Evolutionary conservation across 1,140 invertebrate genomes (phyloP).

Genomic region (Octopus sinensis): DNA sequence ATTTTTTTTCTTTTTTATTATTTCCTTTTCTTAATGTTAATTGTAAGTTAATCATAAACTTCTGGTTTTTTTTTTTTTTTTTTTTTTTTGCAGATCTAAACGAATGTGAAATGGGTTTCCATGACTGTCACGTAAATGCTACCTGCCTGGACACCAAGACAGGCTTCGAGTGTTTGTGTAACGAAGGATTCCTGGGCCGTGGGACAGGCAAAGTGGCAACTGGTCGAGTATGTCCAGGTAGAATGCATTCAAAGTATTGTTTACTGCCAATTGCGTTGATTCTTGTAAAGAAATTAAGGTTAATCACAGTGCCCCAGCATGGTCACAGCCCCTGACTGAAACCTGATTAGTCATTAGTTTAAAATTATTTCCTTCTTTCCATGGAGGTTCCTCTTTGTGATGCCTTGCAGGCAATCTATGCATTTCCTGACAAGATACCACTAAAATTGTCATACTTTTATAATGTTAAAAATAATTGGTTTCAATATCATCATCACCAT

Average conservation of each 20-base stretch:
- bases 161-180: constrained; percentile 39
- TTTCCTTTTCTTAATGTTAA: too few relatives aligned
- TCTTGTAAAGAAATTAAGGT: neutral
- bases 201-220: constrained; percentile 36
- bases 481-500: too few relatives aligned
- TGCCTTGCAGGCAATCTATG: neutral
- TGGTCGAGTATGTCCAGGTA: constrained; percentile 46
- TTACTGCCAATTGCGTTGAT: neutral
- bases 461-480: too few relatives aligned
- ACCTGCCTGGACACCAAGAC: constrained; percentile 31
- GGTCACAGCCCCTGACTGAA: neutral
- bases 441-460: too few relatives aligned
- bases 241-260: neutral
- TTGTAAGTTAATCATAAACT: too few relatives aligned
- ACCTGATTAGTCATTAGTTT: neutral
- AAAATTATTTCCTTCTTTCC: too few relatives aligned
- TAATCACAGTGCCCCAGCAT: too few relatives aligned
- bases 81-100: constrained; percentile 37
- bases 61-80: neutral
- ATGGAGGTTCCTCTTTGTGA: too few relatives aligned
- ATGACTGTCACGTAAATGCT: constrained; percentile 41
- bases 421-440: too few relatives aligned
- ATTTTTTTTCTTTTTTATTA: too few relatives aligned
- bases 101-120: constrained; percentile 40
- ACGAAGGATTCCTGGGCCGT: constrained; percentile 34